Conservation (phyloP, 2,888 invertebrate species). For the Latrodectus hesperus region DNA sequence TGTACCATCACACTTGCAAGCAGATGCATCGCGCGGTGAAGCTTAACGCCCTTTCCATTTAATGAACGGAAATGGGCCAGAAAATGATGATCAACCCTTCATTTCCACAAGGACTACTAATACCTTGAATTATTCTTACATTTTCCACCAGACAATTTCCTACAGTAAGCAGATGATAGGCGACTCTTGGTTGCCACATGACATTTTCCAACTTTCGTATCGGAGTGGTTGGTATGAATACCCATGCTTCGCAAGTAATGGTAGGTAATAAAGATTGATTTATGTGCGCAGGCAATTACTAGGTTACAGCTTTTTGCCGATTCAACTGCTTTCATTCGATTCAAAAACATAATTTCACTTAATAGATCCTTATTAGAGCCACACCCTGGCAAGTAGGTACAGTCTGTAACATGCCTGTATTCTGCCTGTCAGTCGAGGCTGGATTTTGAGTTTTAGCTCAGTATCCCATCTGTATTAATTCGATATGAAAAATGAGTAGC, state of each 20-base stretch:
- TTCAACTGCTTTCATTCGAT: conserved; percentile 38
- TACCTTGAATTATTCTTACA: conserved; percentile 1
- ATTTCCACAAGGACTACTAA: background rate
- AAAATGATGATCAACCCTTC: background rate
- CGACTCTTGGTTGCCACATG: conserved; percentile 16
- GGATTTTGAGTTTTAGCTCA: conserved; percentile 6
- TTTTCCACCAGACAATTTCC: conserved; percentile 21
- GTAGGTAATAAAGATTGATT: conserved; percentile 68
- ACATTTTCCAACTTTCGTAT: conserved; percentile 1
- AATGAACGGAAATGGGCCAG: background rate
- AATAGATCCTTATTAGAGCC: conserved; percentile 62
- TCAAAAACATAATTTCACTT: conserved; percentile 62
- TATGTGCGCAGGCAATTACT: conserved; percentile 60
- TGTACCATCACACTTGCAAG: background rate
- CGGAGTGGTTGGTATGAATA: conserved; percentile 46
- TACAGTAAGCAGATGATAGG: conserved; percentile 60
- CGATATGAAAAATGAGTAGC: conserved; percentile 41
- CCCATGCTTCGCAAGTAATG: conserved; percentile 58
- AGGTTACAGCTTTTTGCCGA: conserved; percentile 44
- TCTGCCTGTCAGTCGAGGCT: conserved; percentile 52
- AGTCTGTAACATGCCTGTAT: conserved; percentile 39
- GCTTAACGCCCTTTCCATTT: background rate
- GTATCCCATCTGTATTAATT: conserved; percentile 31
- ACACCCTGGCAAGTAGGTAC: conserved; percentile 50
- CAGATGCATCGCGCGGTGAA: background rate